Conservation (phyloP, 2,113 vertebrate genomes). For the Aegotheles bennettii region DNA sequence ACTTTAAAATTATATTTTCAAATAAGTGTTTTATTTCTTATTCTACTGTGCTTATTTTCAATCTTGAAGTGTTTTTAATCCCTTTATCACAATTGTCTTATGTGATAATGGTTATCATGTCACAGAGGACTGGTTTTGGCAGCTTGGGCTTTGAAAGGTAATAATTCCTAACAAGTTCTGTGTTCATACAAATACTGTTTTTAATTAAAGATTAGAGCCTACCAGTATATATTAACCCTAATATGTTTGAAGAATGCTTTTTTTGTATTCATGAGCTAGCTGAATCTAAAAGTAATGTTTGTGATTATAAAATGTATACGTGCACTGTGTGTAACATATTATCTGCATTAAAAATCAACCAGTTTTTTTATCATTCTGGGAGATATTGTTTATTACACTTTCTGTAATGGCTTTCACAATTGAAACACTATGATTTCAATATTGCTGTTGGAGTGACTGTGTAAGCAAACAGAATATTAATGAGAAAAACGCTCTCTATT, state of each 20-base stretch:
- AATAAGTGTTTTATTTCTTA: neutral
- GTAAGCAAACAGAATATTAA: constrained; percentile 53
- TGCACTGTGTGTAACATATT: neutral
- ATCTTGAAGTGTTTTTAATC: neutral
- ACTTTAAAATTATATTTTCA: neutral
- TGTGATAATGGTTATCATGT: neutral
- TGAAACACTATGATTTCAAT: neutral
- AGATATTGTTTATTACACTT: neutral
- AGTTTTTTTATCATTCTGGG: neutral
- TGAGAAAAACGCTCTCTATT: constrained; percentile 45
- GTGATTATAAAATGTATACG: neutral
- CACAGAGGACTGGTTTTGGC: neutral
- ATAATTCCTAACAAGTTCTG: neutral
- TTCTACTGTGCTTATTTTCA: neutral
- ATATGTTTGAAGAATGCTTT: neutral
- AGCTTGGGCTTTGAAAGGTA: neutral
- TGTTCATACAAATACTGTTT: neutral
- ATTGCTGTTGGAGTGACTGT: constrained; percentile 23
- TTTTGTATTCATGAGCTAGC: neutral
- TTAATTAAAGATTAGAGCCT: neutral
- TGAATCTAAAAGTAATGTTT: neutral
- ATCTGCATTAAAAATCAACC: neutral
- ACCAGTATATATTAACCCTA: neutral
- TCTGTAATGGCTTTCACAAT: neutral
- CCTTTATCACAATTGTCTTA: neutral